Base-by-base conservation (phyloP, 2,888 invertebrate genomes). In the Timandra comae region DNA sequence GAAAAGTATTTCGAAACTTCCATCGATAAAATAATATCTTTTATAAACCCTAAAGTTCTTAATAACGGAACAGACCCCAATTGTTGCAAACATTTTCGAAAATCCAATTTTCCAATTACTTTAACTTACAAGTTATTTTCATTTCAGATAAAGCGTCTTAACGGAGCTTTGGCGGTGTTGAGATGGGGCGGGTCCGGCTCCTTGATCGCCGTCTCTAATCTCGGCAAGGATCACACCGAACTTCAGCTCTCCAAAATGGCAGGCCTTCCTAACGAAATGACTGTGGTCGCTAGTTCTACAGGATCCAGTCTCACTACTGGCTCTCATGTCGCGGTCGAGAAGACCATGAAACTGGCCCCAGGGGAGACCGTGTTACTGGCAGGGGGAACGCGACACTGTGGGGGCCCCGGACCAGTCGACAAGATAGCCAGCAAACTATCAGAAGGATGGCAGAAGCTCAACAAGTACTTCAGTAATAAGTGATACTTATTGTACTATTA, bases 71-170 rank as follows among this genome's bases (percentile, higher is more conserved):
- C 16, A 16, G 16, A 6, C 16, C 16, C 16, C 3, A 16, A 5
- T 5, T 6, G 3, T 16, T 3, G 16, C 16, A 6, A 16, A 16
- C 16, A 16, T 16, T 16, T 16, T 16, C 3, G 11, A 11, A 11
- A 24, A 24, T 24, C 24, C 24, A 10, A 24, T 24, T 24, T 24
- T 24, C 24, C 24, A 24, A 24, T 24, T 10, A 24, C 24, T 24
- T 24, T 24, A 11, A 24, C 10, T 9, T 9, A 24, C 24, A 24
- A 24, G 24, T 24, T 24, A 24, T 24, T 33, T 29, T 24, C 25
- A 32, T 68, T 70, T 35, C 61, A 88, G 73, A 88, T 90, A 37
- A 89, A 87, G 34, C 88, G 89, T 33, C 79, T 90, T 25, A 88
- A 88, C 33, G 76, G 67, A 3, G 75, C 75, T 0, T 33, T 82